Conservation (phyloP, 2,888 invertebrate genomes). For the Tryphoninae sp. region DNA sequence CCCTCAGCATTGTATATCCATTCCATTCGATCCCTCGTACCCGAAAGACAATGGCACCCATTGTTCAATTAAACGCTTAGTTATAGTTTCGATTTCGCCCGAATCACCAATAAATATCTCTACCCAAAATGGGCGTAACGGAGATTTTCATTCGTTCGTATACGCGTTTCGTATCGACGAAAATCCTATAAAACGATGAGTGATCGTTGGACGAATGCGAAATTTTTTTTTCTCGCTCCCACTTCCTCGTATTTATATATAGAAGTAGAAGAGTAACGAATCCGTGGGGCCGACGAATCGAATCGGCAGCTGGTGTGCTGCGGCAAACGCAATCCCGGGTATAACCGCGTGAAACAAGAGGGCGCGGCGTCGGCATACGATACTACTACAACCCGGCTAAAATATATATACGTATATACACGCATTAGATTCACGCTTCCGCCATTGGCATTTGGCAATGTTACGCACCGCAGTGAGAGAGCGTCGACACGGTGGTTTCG, state of each 20-base stretch:
- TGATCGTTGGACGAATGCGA: slow-evolving; percentile 53
- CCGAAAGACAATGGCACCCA: not conserved
- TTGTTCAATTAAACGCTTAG: slow-evolving; percentile 14
- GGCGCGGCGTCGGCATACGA: slow-evolving; percentile 3
- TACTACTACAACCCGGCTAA: not conserved
- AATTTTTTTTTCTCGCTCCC: slow-evolving; percentile 27
- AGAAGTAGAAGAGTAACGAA: slow-evolving; percentile 11
- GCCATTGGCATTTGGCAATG: slow-evolving; percentile 30
- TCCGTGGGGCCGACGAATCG: slow-evolving; percentile 43
- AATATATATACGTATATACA: slow-evolving; percentile 9
- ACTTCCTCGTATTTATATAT: slow-evolving; percentile 27
- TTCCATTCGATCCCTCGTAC: slow-evolving; percentile 1
- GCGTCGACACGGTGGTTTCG: slow-evolving; percentile 71
- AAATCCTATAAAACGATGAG: slow-evolving; percentile 63
- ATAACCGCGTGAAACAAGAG: slow-evolving; percentile 59
- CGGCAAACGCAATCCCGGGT: slow-evolving; percentile 49
- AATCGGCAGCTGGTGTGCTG: slow-evolving; percentile 55
- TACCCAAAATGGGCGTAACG: not conserved
- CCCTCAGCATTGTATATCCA: not conserved
- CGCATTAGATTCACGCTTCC: slow-evolving; percentile 48
- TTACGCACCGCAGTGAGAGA: slow-evolving; percentile 54
- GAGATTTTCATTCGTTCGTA: slow-evolving; percentile 48
- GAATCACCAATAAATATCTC: slow-evolving; percentile 39
- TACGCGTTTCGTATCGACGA: slow-evolving; percentile 42
- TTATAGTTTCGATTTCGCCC: slow-evolving; percentile 17